phyloP scores from a whole-genome alignment of 2,888 invertebrate species.

The Trichogramma dendrolimi region DNA sequence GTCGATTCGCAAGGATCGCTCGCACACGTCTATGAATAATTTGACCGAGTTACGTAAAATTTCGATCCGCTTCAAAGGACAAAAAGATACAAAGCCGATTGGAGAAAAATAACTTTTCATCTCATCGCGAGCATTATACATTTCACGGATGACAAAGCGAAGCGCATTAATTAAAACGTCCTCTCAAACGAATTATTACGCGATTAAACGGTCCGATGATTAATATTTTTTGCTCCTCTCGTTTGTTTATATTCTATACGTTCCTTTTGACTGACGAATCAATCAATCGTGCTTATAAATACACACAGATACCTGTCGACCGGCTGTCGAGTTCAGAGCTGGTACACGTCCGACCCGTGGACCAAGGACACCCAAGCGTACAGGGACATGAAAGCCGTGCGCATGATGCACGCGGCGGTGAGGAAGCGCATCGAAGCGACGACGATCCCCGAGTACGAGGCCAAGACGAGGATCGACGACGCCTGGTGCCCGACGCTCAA shows the following conservation, averaged over 20 bases:
- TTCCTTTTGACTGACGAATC: too few relatives aligned
- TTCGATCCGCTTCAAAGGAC: background rate
- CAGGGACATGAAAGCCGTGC: constrained; percentile 51
- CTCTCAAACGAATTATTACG: background rate
- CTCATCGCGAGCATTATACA: too few relatives aligned
- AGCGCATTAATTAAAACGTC: background rate
- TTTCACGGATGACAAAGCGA: background rate
- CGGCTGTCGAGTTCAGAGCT: constrained; percentile 49
- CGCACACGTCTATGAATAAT: too few relatives aligned
- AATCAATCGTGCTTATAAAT: too few relatives aligned
- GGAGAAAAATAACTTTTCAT: too few relatives aligned
- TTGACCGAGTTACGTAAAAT: too few relatives aligned
- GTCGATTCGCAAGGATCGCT: too few relatives aligned
- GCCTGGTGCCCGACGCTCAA: constrained; percentile 32
- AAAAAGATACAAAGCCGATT: too few relatives aligned
- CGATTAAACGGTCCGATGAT: background rate
- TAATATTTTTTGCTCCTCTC: background rate
- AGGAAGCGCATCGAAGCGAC: constrained; percentile 37
- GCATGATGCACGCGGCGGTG: constrained; percentile 49
- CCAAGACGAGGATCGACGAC: constrained; percentile 30
- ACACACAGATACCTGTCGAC: constrained; percentile 52
- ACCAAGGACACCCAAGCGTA: constrained; percentile 48
- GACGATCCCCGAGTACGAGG: constrained; percentile 32
- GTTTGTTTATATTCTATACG: background rate
- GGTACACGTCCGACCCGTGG: constrained; percentile 56